A percentile compares a stretch with the other conserved stretches of the same genome.
phyloP scores from a whole-genome alignment of 2,797 vertebrate genomes.

The Acomys russatus region DNA sequence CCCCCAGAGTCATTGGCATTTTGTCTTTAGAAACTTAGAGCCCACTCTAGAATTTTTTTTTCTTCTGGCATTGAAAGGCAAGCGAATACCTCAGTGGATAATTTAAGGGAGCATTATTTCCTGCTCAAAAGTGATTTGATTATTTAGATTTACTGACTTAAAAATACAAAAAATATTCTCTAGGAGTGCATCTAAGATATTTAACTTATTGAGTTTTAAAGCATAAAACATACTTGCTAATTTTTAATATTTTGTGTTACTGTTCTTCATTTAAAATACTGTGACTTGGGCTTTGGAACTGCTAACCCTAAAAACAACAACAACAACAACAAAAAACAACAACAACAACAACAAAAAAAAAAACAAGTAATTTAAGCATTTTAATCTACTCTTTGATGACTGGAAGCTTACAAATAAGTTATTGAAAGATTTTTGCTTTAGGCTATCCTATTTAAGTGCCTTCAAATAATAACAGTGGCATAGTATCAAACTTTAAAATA shows the following conservation, averaged over 20 bases:
- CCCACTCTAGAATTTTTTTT: slow-evolving; percentile 82
- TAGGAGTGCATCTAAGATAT: slow-evolving; percentile 52
- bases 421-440: slow-evolving; percentile 37
- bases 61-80: slow-evolving; percentile 80
- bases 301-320: slow-evolving; percentile 65
- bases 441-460: neutral
- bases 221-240: slow-evolving; percentile 54
- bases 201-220: slow-evolving; percentile 67
- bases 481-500: slow-evolving; percentile 9
- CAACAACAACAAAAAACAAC: too few relatives aligned
- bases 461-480: neutral
- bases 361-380: neutral
- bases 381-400: neutral
- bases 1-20: slow-evolving; percentile 85
- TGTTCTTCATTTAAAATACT: slow-evolving; percentile 64
- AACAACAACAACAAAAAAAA: too few relatives aligned
- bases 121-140: slow-evolving; percentile 72
- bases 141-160: slow-evolving; percentile 65
- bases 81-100: slow-evolving; percentile 78
- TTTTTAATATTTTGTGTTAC: slow-evolving; percentile 61
- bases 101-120: slow-evolving; percentile 80
- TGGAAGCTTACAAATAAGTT: slow-evolving; percentile 46
- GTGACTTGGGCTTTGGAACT: neutral
- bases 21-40: slow-evolving; percentile 87
- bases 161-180: slow-evolving; percentile 47